Evolutionary conservation across 2,113 vertebrate genomes (phyloP), one percentile per base, ranked within the genome.

Genomic region (Siphamia tubifer): DNA sequence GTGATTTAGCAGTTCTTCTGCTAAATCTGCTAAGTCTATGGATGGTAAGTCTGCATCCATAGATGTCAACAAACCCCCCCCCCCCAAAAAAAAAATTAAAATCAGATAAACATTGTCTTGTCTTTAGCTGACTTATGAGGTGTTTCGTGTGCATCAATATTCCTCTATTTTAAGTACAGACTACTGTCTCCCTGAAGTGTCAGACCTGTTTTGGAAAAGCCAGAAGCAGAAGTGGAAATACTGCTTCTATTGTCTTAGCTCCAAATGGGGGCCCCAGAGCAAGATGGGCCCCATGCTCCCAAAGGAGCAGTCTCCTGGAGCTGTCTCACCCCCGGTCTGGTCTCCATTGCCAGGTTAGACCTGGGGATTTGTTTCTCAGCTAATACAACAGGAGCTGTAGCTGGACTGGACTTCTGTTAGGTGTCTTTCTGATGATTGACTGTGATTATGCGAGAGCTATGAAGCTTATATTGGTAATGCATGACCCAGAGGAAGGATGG

Each of bases 211-310:
- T 76, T 43, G 54, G 63, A 77, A 56, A 79, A 73, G 60, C 68
- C 58, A 68, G 58, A 40, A 77, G 84, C 63, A 53, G 28, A 68
- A 65, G 66, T 58, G 38, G 30, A 81, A 64, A 90, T 81, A 80
- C 74, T 81, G 71, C 67, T 60, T 17, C 71, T 79, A 83, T 91
- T 92, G 85, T 90, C 66, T 70, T 35, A 38, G 57, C 49, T 78
- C 76, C 78, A 79, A 71, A 86, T 70, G 49, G 53, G 77, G 77
- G 81, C 74, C 82, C 31, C 78, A 62, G 54, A 57, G 74, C 85
- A 82, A 79, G 86, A 89, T 82, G 72, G 79, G 68, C 81, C 71
- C 45, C 85, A 61, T 82, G 39, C 74, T 91, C 88, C 84, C 84
- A 69, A 12, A 83, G 84, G 88, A 87, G 43, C 67, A 23, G 62